Evolutionary conservation across 2,888 invertebrate species (phyloP).

Genomic region (Pandemis corylana): DNA sequence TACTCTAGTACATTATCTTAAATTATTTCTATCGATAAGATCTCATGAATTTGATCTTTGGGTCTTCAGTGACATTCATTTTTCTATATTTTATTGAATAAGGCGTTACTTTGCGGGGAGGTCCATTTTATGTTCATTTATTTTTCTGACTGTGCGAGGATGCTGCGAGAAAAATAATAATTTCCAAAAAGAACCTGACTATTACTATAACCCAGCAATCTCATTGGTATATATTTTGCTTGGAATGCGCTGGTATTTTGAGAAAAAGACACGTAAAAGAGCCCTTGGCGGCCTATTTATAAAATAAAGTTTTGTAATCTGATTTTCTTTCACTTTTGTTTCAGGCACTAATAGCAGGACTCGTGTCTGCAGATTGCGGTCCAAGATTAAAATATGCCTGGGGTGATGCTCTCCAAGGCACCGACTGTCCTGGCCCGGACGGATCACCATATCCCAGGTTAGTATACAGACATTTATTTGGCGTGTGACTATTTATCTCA

Average conservation of each 20-base stretch:
- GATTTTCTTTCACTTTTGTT: conserved; percentile 42
- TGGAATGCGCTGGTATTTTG: too few relatives aligned
- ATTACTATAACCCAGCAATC: too few relatives aligned
- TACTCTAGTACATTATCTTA: not conserved
- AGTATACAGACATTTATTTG: conserved; percentile 4
- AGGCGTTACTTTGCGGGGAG: too few relatives aligned
- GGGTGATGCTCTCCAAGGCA: conserved; percentile 93
- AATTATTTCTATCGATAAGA: not conserved
- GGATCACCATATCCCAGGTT: conserved; percentile 94
- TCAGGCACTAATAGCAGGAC: conserved; percentile 67
- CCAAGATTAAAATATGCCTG: conserved; percentile 92
- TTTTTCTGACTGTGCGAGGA: not conserved
- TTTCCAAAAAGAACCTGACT: too few relatives aligned
- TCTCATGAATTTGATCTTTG: not conserved
- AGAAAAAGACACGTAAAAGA: too few relatives aligned
- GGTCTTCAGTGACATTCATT: not conserved
- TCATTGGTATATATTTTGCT: too few relatives aligned
- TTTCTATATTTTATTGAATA: too few relatives aligned
- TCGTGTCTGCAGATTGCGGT: conserved; percentile 78
- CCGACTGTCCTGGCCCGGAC: conserved; percentile 93
- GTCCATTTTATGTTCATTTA: too few relatives aligned
- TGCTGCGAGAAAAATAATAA: not conserved
- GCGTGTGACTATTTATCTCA: too few relatives aligned
- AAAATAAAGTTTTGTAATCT: not conserved
- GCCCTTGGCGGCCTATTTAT: too few relatives aligned